phyloP scores from a whole-genome alignment of 2,113 vertebrate species.

The Nothoprocta pentlandii region DNA sequence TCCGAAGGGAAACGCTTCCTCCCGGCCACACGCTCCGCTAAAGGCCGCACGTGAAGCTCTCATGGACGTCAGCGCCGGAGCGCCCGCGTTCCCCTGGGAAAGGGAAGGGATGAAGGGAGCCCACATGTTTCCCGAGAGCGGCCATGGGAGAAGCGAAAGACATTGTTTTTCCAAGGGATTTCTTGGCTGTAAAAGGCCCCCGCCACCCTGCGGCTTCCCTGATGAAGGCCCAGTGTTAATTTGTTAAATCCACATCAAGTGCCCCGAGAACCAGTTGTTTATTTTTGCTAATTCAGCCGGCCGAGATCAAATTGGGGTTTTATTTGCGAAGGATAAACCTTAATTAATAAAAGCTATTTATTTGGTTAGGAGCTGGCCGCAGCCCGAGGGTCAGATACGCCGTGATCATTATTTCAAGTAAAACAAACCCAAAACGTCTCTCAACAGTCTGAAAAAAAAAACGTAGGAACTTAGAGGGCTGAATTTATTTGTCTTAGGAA shows the following conservation, averaged over 20 bases:
- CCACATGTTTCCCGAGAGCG: conserved; percentile 63
- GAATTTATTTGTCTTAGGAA: conserved; percentile 85
- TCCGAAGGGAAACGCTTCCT: conserved; percentile 12
- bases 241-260: conserved; percentile 83
- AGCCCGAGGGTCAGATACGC: conserved; percentile 74
- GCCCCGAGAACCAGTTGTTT: conserved; percentile 76
- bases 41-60: conserved; percentile 33
- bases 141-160: conserved; percentile 31
- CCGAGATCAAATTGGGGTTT: conserved; percentile 69
- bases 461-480: conserved; percentile 48
- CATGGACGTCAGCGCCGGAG: background rate
- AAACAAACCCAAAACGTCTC: conserved; percentile 80
- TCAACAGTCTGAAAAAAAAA: conserved; percentile 59
- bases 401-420: conserved; percentile 79
- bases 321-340: conserved; percentile 78
- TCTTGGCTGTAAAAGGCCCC: conserved; percentile 63
- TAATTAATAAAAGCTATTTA: conserved; percentile 88
- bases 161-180: conserved; percentile 58
- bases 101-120: conserved; percentile 48
- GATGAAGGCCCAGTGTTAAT: conserved; percentile 79
- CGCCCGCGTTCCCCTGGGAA: conserved; percentile 20
- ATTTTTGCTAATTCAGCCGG: conserved; percentile 78
- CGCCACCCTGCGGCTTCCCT: conserved; percentile 54
- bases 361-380: conserved; percentile 75
- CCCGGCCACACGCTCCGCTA: background rate